These are phyloP conservation scores for Streblospio benedicti DNA, from an alignment of 1,140 invertebrate genomes.

Conservation along the genomic window DNA sequence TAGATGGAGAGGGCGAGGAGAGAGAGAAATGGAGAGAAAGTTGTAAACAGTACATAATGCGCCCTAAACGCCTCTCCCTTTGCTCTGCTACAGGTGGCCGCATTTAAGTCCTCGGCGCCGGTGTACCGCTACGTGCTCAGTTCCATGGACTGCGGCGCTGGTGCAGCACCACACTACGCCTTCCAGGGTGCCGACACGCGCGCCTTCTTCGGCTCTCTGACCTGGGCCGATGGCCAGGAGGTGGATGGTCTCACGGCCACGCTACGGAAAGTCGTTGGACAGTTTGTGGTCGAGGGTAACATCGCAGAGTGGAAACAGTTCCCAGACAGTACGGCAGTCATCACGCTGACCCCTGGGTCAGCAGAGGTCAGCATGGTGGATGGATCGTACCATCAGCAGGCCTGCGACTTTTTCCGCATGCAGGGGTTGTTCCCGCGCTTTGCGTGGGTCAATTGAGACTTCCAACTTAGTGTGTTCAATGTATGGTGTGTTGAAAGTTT, in stretches of 20 bases:
- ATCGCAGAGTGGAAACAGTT: background rate
- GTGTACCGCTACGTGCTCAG: slow-evolving; percentile 6
- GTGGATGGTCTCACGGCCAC: background rate
- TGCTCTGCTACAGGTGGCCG: slow-evolving; percentile 8
- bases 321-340: background rate
- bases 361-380: background rate
- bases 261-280: background rate
- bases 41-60: too few species aligned
- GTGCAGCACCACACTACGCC: background rate
- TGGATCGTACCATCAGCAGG: background rate
- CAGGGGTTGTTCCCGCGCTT: background rate
- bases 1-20: too few species aligned
- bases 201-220: slow-evolving; percentile 3
- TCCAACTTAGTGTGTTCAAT: too few species aligned
- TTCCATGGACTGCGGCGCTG: too few species aligned
- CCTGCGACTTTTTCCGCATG: background rate
- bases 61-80: too few species aligned
- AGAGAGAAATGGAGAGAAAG: too few species aligned
- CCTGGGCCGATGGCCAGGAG: too few species aligned
- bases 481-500: too few species aligned
- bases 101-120: background rate
- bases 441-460: slow-evolving; percentile 1
- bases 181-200: background rate
- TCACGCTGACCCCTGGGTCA: too few species aligned
- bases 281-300: background rate